These are phyloP conservation scores for Gallinago undulata DNA, from an alignment of 2,113 vertebrate species.

Conservation along the genomic window DNA sequence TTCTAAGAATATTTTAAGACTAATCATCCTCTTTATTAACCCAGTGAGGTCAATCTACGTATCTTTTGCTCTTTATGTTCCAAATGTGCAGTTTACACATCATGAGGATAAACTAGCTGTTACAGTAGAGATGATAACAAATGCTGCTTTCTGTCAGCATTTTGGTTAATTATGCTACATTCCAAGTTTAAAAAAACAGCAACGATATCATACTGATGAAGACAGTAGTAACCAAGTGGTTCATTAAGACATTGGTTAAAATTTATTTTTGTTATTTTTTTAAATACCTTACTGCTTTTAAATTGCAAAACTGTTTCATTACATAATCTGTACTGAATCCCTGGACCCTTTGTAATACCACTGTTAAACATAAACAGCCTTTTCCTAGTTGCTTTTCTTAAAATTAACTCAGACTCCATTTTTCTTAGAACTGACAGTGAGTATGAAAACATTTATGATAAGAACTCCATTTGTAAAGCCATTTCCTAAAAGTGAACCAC, in stretches of 20 bases:
- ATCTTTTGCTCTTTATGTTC: neutral
- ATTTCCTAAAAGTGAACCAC: neutral
- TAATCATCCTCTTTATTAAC: neutral
- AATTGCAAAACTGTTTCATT: neutral
- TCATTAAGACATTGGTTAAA: neutral
- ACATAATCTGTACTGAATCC: neutral
- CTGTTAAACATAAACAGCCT: neutral
- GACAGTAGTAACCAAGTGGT: neutral
- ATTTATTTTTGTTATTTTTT: neutral
- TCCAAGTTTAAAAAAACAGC: neutral
- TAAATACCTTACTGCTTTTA: neutral
- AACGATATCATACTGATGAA: neutral
- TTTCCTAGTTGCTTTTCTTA: neutral
- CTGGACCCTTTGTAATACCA: neutral
- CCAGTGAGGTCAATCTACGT: neutral
- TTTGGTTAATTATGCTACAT: neutral
- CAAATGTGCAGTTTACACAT: neutral
- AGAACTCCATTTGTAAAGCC: neutral
- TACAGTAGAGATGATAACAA: neutral
- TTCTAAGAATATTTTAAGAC: conserved; percentile 10
- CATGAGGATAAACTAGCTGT: neutral
- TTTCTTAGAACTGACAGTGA: neutral
- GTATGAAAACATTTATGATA: neutral
- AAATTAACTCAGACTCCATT: neutral
- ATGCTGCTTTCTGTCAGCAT: neutral